Evolutionary conservation across 1,140 invertebrate genomes (phyloP).

Genomic region (Holcopasites calliopsidis): DNA sequence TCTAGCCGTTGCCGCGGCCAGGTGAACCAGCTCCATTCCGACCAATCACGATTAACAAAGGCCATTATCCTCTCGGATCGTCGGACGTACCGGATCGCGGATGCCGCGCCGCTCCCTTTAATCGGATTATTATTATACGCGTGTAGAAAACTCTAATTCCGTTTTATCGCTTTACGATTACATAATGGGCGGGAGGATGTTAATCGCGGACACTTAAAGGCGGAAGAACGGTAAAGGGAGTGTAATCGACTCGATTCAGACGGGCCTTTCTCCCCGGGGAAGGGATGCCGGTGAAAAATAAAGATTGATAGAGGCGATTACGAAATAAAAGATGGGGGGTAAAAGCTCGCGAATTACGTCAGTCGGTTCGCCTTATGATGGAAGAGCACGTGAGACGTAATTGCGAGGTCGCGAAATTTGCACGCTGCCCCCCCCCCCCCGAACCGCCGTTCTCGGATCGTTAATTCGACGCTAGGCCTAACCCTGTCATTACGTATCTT

Average conservation of each 20-base stretch:
- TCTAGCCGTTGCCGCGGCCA: neutral
- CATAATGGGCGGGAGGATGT: neutral
- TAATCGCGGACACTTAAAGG: neutral
- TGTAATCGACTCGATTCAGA: neutral
- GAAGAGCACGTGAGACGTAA: conserved; percentile 38
- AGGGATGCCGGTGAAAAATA: neutral
- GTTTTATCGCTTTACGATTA: neutral
- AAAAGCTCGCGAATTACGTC: conserved; percentile 38
- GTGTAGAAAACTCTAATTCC: neutral
- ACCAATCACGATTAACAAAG: conserved; percentile 34
- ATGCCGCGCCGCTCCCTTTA: neutral
- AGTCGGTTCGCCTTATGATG: conserved; percentile 24
- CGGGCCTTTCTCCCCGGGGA: too few relatives aligned
- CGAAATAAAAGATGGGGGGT: conserved; percentile 24
- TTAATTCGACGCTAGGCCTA: conserved; percentile 54
- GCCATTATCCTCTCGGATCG: conserved; percentile 18
- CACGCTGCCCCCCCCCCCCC: conserved; percentile 22
- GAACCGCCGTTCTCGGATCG: conserved; percentile 47
- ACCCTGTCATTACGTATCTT: conserved; percentile 62
- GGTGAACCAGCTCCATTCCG: conserved; percentile 12
- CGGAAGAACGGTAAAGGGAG: neutral
- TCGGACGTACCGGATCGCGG: neutral
- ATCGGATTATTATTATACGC: conserved; percentile 4
- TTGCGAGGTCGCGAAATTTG: conserved; percentile 44
- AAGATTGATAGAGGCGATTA: conserved; percentile 32